phyloP scores from a whole-genome alignment of 2,888 invertebrate species.

The Prosapia bicincta region DNA sequence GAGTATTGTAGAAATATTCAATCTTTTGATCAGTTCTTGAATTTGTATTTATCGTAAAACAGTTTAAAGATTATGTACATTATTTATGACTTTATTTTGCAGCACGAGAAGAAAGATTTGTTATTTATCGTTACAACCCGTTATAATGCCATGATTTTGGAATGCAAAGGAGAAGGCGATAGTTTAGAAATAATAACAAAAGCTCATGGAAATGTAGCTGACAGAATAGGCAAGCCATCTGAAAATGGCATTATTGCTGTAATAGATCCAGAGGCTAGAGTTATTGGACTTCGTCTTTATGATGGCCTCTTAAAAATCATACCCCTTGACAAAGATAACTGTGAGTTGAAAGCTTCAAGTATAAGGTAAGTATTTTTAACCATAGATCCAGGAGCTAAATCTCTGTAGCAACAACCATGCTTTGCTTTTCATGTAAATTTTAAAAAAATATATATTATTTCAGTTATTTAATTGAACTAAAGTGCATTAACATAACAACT shows the following conservation, averaged over 20 bases:
- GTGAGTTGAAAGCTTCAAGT: slow-evolving; percentile 87
- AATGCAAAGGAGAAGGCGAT: slow-evolving; percentile 79
- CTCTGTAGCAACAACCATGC: too few species aligned
- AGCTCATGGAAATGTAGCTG: slow-evolving; percentile 95
- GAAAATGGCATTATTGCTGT: slow-evolving; percentile 95
- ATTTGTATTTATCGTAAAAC: too few species aligned
- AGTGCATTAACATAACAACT: too few species aligned
- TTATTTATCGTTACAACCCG: slow-evolving; percentile 91
- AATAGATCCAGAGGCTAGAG: slow-evolving; percentile 92
- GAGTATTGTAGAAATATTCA: too few species aligned
- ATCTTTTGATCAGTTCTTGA: too few species aligned
- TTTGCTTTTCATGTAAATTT: too few species aligned
- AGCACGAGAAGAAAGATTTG: slow-evolving; percentile 89
- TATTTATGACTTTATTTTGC: slow-evolving; percentile 45
- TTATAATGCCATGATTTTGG: slow-evolving; percentile 96
- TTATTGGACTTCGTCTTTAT: slow-evolving; percentile 92
- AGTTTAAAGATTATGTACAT: too few species aligned
- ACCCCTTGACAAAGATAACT: slow-evolving; percentile 89
- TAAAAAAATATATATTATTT: too few species aligned
- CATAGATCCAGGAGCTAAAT: too few species aligned
- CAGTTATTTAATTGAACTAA: too few species aligned
- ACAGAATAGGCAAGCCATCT: slow-evolving; percentile 90
- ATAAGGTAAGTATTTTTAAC: slow-evolving; percentile 47
- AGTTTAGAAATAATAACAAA: slow-evolving; percentile 88
- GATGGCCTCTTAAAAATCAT: slow-evolving; percentile 98